A percentile compares a stretch with the other conserved stretches of the same genome.
Conservation (phyloP, 92 coral and sea anemone genomes). For the Phymanthus crucifer region DNA sequence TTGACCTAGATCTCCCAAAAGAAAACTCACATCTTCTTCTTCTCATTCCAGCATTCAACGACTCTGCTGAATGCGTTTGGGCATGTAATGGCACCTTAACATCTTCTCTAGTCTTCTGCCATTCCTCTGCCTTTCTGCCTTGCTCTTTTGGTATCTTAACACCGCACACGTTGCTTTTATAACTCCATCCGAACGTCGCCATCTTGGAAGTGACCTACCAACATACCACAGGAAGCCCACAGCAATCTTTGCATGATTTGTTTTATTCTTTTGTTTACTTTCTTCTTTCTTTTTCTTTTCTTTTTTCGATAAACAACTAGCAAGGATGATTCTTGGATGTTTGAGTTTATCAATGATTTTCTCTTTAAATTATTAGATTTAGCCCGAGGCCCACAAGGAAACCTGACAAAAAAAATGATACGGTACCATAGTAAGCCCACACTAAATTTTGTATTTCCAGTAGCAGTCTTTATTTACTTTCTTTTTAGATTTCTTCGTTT, state of each 20-base stretch:
- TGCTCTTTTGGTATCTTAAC: slow-evolving; percentile 68
- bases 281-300: not conserved
- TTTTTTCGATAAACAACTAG: too few relatives aligned
- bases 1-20: too few relatives aligned
- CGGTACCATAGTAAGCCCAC: too few relatives aligned
- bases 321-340: too few relatives aligned
- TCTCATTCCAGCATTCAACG: slow-evolving; percentile 69
- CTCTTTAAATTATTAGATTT: too few relatives aligned
- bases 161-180: slow-evolving; percentile 73
- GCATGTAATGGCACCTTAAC: slow-evolving; percentile 57
- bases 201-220: slow-evolving; percentile 39
- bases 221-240: slow-evolving; percentile 6
- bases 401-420: too few relatives aligned
- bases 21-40: slow-evolving; percentile 59
- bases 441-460: too few relatives aligned
- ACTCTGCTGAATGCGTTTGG: slow-evolving; percentile 84
- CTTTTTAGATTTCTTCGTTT: too few relatives aligned
- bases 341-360: too few relatives aligned
- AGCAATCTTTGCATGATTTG: not conserved
- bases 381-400: too few relatives aligned
- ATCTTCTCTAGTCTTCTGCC: slow-evolving; percentile 68
- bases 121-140: slow-evolving; percentile 65
- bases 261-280: not conserved
- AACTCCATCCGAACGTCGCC: slow-evolving; percentile 97
- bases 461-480: too few relatives aligned